Evolutionary conservation across 2,797 vertebrate genomes (phyloP), one percentile per base, ranked within the genome.

Genomic region (Bovichtus diacanthus): DNA sequence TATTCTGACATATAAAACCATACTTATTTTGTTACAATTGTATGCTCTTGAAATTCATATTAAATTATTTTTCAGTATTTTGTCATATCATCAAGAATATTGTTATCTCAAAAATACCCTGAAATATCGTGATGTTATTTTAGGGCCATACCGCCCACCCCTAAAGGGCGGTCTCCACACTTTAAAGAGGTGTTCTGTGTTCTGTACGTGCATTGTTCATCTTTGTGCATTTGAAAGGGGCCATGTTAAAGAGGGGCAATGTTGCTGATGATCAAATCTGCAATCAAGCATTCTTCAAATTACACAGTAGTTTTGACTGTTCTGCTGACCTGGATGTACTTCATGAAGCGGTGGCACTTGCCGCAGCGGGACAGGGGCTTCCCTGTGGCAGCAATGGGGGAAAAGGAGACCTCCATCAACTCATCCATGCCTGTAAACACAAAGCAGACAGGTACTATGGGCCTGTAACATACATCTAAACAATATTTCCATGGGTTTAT

Each of bases 281-380:
- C 16, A 29, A 16, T 6, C 5, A 15, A 36, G 5, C 13, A 16
- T 44, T 63, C 50, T 76, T 44, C 4, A 39, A 15, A 51, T 34
- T 8, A 8, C 31, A n/a, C n/a, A n/a, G n/a, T 11, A 25, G 18
- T 60, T 34, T 9, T 23, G 19, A 61, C 15, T 21, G 6, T 41
- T 72, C 5, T 66, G 29, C 92, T 91, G 76, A 99, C 98, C 97
- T 99, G 98, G 85, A 99, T 99, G 83, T 98, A 99, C 87, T 99
- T 99, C 98, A 99, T 99, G 92, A 99, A 99, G 74, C 98, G 97
- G 88, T 97, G 98, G 75, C 98, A 99, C 90, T 98, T 99, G 2
- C 98, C 98, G 43, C 98, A 99, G 83, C 98, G 98, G 10, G 98
- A 99, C 39, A 99, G 94, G 1, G 98, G 98, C 85, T 99, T 99